A percentile compares a stretch with the other conserved stretches of the same genome.
Evolutionary conservation across 2,797 vertebrate species (phyloP).

Genomic region (Sebastes reedi): DNA sequence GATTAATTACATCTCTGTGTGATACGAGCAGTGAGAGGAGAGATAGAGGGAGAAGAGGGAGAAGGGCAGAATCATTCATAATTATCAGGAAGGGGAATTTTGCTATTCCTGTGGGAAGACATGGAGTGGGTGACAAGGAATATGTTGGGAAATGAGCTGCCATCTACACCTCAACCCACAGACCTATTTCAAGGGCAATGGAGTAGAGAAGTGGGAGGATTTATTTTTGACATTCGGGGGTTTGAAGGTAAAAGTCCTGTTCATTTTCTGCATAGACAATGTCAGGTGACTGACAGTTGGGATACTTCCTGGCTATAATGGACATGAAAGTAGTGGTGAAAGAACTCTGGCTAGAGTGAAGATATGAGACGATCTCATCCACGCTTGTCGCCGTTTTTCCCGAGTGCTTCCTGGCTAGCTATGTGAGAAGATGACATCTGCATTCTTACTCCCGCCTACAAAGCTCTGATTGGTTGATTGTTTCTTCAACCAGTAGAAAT

Average conservation of each 20-base stretch:
- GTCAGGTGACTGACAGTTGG: not conserved
- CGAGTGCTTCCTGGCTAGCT: not conserved
- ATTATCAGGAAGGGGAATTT: conserved; percentile 53
- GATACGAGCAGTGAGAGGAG: conserved; percentile 31
- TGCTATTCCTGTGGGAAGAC: conserved; percentile 46
- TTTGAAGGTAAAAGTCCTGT: not conserved
- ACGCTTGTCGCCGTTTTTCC: not conserved
- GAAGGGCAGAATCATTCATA: conserved; percentile 43
- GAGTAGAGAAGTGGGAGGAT: not conserved
- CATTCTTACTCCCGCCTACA: not conserved
- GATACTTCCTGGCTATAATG: not conserved
- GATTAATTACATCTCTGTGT: conserved; percentile 65
- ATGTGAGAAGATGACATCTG: not conserved
- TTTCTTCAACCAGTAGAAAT: not conserved
- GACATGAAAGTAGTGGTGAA: not conserved
- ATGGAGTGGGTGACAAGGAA: conserved; percentile 16
- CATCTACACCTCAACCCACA: conserved; percentile 21
- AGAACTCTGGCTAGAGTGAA: not conserved
- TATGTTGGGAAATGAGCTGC: conserved; percentile 31
- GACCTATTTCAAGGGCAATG: conserved; percentile 21
- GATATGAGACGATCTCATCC: not conserved
- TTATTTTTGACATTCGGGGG: conserved; percentile 1
- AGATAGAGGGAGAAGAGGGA: not conserved
- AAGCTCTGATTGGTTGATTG: not conserved
- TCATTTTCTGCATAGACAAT: not conserved